These are phyloP conservation scores for Andrena minutula DNA, from an alignment of 2,888 invertebrate species.

Conservation along the genomic window DNA sequence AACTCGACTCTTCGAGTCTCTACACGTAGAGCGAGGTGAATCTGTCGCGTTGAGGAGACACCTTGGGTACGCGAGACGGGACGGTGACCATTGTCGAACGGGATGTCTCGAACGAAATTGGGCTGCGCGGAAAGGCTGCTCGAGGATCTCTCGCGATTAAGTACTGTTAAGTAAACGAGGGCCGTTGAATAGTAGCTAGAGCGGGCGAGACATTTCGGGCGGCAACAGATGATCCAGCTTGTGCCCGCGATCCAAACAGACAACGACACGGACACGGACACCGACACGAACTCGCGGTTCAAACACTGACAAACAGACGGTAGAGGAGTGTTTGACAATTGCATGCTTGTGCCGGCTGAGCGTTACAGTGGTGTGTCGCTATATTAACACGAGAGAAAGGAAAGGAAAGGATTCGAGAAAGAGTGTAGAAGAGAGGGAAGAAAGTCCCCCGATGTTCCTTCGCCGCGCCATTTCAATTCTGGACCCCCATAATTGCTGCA, in stretches of 20 bases:
- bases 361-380: slow-evolving; percentile 84
- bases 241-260: slow-evolving; percentile 6
- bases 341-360: slow-evolving; percentile 81
- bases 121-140: no score
- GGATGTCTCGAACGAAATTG: background rate
- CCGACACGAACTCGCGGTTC: slow-evolving; percentile 52
- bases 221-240: slow-evolving; percentile 10
- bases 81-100: slow-evolving; percentile 10
- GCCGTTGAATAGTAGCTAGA: no score
- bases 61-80: background rate
- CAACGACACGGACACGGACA: slow-evolving; percentile 27
- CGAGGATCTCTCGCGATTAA: no score
- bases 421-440: slow-evolving; percentile 25
- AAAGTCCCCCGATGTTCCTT: slow-evolving; percentile 20
- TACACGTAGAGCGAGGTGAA: slow-evolving; percentile 13
- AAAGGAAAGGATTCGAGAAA: slow-evolving; percentile 53
- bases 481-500: slow-evolving; percentile 62
- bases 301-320: slow-evolving; percentile 62
- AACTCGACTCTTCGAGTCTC: no score
- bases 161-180: no score
- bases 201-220: background rate
- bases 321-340: slow-evolving; percentile 75
- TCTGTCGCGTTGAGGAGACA: background rate
- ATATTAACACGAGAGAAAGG: slow-evolving; percentile 79
- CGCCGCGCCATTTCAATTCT: slow-evolving; percentile 15